phyloP scores from a whole-genome alignment of 2,797 vertebrate genomes.

The Agapornis canus region DNA sequence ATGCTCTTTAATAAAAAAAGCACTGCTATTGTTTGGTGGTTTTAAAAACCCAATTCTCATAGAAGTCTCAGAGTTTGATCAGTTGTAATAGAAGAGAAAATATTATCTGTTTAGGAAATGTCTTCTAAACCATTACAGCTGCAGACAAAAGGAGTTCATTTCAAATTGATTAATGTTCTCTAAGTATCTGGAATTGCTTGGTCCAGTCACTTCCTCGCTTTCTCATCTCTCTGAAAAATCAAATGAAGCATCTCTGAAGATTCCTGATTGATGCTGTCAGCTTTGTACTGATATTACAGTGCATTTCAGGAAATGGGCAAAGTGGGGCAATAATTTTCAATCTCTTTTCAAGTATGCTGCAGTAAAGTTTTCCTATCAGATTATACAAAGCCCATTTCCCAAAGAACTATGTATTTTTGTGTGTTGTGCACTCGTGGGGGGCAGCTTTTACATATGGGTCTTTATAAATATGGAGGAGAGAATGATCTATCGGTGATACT shows the following conservation, averaged over 20 bases:
- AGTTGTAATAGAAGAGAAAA: slow-evolving; percentile 65
- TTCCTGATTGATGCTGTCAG: slow-evolving; percentile 72
- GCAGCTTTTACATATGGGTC: not conserved
- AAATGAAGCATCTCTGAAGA: slow-evolving; percentile 72
- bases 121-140: slow-evolving; percentile 65
- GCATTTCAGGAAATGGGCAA: slow-evolving; percentile 63
- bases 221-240: slow-evolving; percentile 76
- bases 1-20: slow-evolving; percentile 53
- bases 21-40: not conserved
- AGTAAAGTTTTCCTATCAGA: slow-evolving; percentile 39
- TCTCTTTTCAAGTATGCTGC: slow-evolving; percentile 52
- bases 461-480: not conserved
- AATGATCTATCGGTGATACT: not conserved
- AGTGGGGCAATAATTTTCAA: slow-evolving; percentile 49
- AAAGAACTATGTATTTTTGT: not conserved
- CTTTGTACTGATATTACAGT: slow-evolving; percentile 53
- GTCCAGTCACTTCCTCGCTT: slow-evolving; percentile 68
- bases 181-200: slow-evolving; percentile 74
- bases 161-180: slow-evolving; percentile 71
- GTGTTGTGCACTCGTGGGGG: slow-evolving; percentile 1
- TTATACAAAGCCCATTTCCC: slow-evolving; percentile 13
- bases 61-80: slow-evolving; percentile 68
- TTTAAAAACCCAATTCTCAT: not conserved
- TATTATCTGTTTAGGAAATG: slow-evolving; percentile 69
- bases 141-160: slow-evolving; percentile 74